Evolutionary conservation across 2,888 invertebrate genomes (phyloP).

Genomic region (Acrobeloides nanus): DNA sequence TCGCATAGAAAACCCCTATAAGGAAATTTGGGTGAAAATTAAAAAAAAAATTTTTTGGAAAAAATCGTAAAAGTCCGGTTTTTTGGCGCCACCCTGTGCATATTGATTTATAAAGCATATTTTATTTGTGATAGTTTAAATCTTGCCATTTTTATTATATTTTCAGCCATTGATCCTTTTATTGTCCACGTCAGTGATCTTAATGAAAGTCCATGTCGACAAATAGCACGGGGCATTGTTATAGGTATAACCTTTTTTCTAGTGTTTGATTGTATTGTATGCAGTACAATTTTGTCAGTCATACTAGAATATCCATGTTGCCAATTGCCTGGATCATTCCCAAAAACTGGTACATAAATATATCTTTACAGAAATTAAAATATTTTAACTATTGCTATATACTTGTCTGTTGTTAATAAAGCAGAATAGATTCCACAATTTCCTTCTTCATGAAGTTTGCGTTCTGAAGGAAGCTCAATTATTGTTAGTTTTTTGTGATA

Average conservation of each 20-base stretch:
- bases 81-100: too few species aligned
- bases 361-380: conserved; percentile 12
- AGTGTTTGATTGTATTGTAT: conserved; percentile 30
- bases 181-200: conserved; percentile 27
- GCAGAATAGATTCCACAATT: conserved; percentile 32
- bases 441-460: conserved; percentile 18
- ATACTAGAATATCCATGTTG: conserved; percentile 32
- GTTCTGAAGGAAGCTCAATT: conserved; percentile 28
- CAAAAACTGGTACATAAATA: conserved; percentile 38
- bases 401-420: too few species aligned
- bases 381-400: conserved; percentile 7
- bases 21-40: too few species aligned
- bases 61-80: too few species aligned
- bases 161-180: conserved; percentile 24
- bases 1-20: too few species aligned
- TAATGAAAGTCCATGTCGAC: conserved; percentile 32
- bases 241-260: conserved; percentile 30
- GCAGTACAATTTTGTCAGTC: conserved; percentile 31
- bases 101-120: too few species aligned
- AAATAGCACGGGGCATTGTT: conserved; percentile 30
- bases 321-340: conserved; percentile 40
- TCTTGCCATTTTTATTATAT: conserved; percentile 21
- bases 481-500: conserved; percentile 25
- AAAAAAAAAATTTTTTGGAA: too few species aligned
- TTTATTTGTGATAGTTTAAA: too few species aligned